Base-by-base conservation (phyloP, 2,888 invertebrate genomes). In the Physocephala rufipes region DNA sequence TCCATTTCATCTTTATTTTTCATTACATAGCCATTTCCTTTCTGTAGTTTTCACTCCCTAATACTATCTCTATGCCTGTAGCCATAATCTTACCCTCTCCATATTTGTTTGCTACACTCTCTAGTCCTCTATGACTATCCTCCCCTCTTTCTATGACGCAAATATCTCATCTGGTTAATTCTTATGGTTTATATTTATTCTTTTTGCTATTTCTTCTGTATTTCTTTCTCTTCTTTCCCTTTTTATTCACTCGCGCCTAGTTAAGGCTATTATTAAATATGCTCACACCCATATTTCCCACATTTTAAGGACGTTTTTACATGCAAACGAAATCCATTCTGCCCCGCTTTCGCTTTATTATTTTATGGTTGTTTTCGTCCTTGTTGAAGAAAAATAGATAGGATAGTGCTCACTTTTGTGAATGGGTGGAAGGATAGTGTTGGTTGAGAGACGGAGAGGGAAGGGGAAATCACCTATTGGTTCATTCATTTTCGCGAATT, bases 181-280 rank as follows among this genome's bases (percentile, higher is more conserved):
- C 36, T 36, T 36, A n/a, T 9, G 36, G 5, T 4, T 36, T 36
- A 4, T 26, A 55, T 24, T 26, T 26, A 15, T 26, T 21, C 21
- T 9, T 36, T 36, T 2, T 63, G 7, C n/a, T 21, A 1, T 12
- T 0, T 47, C 24, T 47, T 58, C 58, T 16, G 36, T 36, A 36
- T 24, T 58, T 16, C 2, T 15, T 26, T 4, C 13, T 58, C 28
- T 58, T 28, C 24, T 28, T 26, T 1, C 21, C 28, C 26, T 28
- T 58, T 58, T 4, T 9, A 9, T 9, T 9, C 16, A 58, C 15
- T 21, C 16, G 58, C 9, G 45, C 63, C 45, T 63, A 47, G 16
- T 63, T 63, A 47, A 21, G 45, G 26, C 47, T 45, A 63, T 63
- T 63, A 63, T 47, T 63, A 63, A 58, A 58, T 26, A 63, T 47